Evolutionary conservation across 2,113 vertebrate species (phyloP).

Genomic region (Kryptolebias marmoratus): DNA sequence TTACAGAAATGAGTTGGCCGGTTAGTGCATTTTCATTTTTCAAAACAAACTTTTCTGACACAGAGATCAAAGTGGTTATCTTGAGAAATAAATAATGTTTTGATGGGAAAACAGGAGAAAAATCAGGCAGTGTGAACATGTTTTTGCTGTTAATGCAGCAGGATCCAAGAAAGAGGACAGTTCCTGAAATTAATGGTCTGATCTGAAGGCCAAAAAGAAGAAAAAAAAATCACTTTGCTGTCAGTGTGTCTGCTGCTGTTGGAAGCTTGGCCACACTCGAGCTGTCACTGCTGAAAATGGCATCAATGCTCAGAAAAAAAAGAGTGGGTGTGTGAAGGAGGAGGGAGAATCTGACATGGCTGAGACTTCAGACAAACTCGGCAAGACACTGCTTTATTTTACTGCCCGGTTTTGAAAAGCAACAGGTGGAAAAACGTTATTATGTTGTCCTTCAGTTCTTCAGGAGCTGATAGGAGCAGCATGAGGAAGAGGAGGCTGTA

Average conservation of each 20-base stretch:
- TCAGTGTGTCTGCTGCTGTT: neutral
- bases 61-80: neutral
- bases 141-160: neutral
- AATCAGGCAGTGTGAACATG: neutral
- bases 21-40: neutral
- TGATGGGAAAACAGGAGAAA: neutral
- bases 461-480: neutral
- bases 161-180: neutral
- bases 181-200: neutral
- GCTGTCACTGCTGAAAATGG: neutral
- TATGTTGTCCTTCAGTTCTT: neutral
- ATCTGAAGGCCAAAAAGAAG: neutral
- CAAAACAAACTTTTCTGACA: too few relatives aligned
- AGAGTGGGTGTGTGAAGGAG: neutral
- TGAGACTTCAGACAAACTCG: neutral
- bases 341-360: neutral
- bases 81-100: neutral
- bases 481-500: neutral
- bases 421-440: neutral
- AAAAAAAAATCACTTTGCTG: neutral
- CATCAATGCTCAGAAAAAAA: neutral
- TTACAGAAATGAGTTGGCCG: neutral
- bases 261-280: neutral
- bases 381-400: neutral
- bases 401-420: neutral